A percentile compares a stretch with the other conserved stretches of the same genome.
phyloP scores from a whole-genome alignment of 2,888 invertebrate species.

The Melanophora roralis region DNA sequence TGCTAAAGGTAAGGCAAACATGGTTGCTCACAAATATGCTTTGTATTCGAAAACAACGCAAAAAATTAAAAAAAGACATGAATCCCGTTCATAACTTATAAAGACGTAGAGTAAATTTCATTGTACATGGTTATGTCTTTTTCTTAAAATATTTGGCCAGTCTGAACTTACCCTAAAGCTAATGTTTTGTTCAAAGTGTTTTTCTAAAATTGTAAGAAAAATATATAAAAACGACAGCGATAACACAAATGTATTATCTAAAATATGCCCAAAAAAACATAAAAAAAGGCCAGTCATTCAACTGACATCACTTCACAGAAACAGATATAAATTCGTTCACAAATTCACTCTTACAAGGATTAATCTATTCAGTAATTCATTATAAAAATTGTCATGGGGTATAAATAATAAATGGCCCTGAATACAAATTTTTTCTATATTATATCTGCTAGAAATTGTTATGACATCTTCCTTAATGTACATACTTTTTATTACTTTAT shows the following conservation, averaged over 20 bases:
- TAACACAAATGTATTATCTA: neutral
- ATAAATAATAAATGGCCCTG: neutral
- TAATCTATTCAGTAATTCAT: neutral
- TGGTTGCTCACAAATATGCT: too few relatives aligned
- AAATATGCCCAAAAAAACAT: neutral
- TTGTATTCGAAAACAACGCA: too few relatives aligned
- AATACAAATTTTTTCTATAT: neutral
- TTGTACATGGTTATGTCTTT: too few relatives aligned
- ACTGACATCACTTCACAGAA: neutral
- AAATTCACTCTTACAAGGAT: neutral
- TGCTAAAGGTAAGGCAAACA: too few relatives aligned
- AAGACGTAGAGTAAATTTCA: too few relatives aligned
- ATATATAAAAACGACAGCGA: neutral
- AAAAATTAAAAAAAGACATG: too few relatives aligned
- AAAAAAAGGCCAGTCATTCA: neutral
- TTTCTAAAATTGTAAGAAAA: neutral
- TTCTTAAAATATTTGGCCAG: too few relatives aligned
- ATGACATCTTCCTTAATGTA: constrained; percentile 7
- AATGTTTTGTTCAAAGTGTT: neutral
- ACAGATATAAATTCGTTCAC: neutral
- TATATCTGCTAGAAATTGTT: neutral
- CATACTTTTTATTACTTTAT: constrained; percentile 13
- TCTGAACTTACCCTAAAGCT: constrained; percentile 16
- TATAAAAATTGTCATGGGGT: neutral
- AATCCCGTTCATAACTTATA: too few relatives aligned